Conservation (phyloP, 2,797 vertebrate species). For the Megaceryle alcyon region DNA sequence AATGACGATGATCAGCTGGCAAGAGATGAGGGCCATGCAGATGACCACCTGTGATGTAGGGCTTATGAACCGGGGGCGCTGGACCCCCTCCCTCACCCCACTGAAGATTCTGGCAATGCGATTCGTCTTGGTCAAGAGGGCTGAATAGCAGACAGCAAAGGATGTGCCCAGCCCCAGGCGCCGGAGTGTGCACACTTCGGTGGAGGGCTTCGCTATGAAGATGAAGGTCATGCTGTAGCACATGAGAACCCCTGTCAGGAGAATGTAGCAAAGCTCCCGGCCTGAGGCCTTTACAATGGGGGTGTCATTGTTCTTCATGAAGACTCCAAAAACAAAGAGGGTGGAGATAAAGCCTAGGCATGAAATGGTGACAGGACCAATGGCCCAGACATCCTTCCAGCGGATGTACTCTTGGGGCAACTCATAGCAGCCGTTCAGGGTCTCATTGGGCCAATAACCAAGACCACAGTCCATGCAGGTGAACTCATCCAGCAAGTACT, state of each 20-base stretch:
- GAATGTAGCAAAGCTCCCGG: slow-evolving; percentile 96
- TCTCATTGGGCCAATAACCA: slow-evolving; percentile 92
- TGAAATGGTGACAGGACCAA: slow-evolving; percentile 93
- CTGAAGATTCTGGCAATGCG: slow-evolving; percentile 97
- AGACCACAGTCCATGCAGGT: slow-evolving; percentile 93
- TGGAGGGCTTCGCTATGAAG: slow-evolving; percentile 95
- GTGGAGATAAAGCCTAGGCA: slow-evolving; percentile 95
- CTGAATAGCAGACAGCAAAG: slow-evolving; percentile 96
- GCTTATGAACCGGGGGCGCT: slow-evolving; percentile 94
- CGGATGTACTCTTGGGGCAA: slow-evolving; percentile 96
- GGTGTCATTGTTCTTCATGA: slow-evolving; percentile 91
- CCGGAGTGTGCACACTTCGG: slow-evolving; percentile 89
- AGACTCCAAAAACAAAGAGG: slow-evolving; percentile 90
- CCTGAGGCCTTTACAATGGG: slow-evolving; percentile 97
- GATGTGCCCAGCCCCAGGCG: slow-evolving; percentile 93
- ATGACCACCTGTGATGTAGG: slow-evolving; percentile 95
- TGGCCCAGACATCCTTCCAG: slow-evolving; percentile 96
- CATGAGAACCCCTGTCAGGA: slow-evolving; percentile 93
- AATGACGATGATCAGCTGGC: slow-evolving; percentile 91
- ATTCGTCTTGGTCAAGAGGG: slow-evolving; percentile 97
- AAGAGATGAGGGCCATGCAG: slow-evolving; percentile 93
- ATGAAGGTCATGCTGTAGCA: slow-evolving; percentile 99
- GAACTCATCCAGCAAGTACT: slow-evolving; percentile 93
- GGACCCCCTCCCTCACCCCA: slow-evolving; percentile 92
- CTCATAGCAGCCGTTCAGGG: slow-evolving; percentile 92